Evolutionary conservation across 1,140 invertebrate genomes (phyloP).

Genomic region (Teleogryllus occipitalis): DNA sequence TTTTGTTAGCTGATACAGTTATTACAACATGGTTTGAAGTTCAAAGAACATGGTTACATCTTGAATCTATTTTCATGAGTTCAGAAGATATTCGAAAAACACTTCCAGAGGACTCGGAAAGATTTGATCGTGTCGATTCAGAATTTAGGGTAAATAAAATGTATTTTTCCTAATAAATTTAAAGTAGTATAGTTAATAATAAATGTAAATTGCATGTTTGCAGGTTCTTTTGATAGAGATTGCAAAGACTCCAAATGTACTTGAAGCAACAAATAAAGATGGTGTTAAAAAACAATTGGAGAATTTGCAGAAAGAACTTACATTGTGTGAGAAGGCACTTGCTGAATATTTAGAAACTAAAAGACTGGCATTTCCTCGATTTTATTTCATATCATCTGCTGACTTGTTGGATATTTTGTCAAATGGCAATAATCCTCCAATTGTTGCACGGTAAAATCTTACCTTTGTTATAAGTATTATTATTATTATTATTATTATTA

Average conservation of each 20-base stretch:
- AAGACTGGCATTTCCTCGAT: slow-evolving; percentile 89
- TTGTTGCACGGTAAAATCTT: slow-evolving; percentile 47
- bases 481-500: too few relatives aligned
- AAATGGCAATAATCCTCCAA: slow-evolving; percentile 86
- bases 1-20: slow-evolving; percentile 88
- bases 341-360: slow-evolving; percentile 95
- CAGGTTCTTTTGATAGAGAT: slow-evolving; percentile 54
- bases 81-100: slow-evolving; percentile 94
- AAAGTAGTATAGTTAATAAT: not conserved
- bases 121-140: slow-evolving; percentile 85
- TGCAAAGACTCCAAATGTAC: slow-evolving; percentile 73
- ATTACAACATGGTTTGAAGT: slow-evolving; percentile 94
- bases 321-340: slow-evolving; percentile 91
- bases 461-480: not conserved
- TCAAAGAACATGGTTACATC: slow-evolving; percentile 91
- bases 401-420: slow-evolving; percentile 92
- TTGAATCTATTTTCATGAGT: slow-evolving; percentile 96
- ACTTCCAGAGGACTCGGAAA: slow-evolving; percentile 82
- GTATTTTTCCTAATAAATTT: too few relatives aligned
- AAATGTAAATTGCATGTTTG: slow-evolving; percentile 24
- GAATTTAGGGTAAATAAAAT: slow-evolving; percentile 68
- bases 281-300: slow-evolving; percentile 73
- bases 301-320: slow-evolving; percentile 71
- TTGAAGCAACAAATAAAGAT: slow-evolving; percentile 79
- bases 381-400: slow-evolving; percentile 96